Conservation (phyloP, 2,797 vertebrate genomes). For the Acridotheres tristis region DNA sequence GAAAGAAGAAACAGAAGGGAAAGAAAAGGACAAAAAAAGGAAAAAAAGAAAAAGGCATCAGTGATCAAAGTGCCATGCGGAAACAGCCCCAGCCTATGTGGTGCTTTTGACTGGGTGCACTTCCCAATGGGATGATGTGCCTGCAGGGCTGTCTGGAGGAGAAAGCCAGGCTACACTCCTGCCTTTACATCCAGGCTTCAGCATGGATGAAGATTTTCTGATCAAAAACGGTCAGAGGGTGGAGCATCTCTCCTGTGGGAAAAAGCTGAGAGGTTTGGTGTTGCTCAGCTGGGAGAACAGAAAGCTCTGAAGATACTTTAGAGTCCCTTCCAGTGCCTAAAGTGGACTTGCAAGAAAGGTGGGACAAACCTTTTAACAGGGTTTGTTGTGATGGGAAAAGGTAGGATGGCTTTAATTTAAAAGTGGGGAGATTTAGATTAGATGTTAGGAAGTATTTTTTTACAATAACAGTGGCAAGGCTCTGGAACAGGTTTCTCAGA, state of each 20-base stretch:
- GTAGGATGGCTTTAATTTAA: background rate
- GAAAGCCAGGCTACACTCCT: background rate
- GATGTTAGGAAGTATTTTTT: background rate
- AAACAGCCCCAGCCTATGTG: background rate
- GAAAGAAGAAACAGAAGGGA: background rate
- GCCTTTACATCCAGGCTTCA: background rate
- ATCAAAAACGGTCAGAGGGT: background rate
- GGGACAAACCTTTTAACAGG: background rate
- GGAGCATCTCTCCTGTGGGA: background rate
- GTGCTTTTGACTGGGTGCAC: background rate
- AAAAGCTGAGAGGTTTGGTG: background rate
- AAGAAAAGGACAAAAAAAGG: too few relatives aligned
- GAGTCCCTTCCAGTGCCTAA: background rate
- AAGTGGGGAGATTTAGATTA: background rate
- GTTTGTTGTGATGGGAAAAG: background rate
- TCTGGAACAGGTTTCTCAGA: background rate
- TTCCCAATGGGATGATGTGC: fast-evolving
- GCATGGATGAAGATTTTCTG: background rate
- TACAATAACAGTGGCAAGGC: fast-evolving
- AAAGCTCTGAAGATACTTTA: background rate
- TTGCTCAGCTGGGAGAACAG: background rate
- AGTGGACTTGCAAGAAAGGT: too few relatives aligned
- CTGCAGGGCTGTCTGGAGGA: background rate
- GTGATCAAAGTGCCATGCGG: fast-evolving
- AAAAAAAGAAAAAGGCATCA: background rate